Evolutionary conservation across 2,797 vertebrate genomes (phyloP).

Genomic region (Ataeniobius toweri): DNA sequence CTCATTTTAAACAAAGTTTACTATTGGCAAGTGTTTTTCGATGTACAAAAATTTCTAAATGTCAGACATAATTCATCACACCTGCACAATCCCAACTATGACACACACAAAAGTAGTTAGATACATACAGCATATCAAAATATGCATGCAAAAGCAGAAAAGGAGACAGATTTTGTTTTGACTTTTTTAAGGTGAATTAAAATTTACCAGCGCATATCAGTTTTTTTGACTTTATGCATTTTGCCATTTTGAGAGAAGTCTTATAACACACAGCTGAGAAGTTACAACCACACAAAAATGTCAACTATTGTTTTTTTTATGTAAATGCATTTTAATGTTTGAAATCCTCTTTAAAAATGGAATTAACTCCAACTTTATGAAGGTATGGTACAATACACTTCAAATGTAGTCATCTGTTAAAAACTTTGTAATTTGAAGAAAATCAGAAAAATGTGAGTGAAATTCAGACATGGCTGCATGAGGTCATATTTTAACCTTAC

Average conservation of each 20-base stretch:
- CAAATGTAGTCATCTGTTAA: background rate
- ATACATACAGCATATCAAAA: slow-evolving; percentile 63
- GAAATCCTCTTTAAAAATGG: background rate
- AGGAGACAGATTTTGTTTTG: slow-evolving; percentile 21
- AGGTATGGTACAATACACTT: background rate
- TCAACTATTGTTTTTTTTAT: background rate
- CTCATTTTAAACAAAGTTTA: slow-evolving; percentile 27
- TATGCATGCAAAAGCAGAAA: slow-evolving; percentile 49
- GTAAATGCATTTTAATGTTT: background rate
- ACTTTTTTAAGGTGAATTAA: slow-evolving; percentile 34
- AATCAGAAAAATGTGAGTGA: background rate
- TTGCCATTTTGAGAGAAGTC: slow-evolving; percentile 6
- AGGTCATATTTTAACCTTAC: background rate
- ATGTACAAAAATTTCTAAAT: slow-evolving; percentile 67
- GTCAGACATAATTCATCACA: slow-evolving; percentile 47
- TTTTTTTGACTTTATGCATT: background rate
- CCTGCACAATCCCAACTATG: slow-evolving; percentile 67
- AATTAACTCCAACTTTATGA: background rate
- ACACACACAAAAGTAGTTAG: slow-evolving; percentile 66
- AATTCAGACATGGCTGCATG: background rate
- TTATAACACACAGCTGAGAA: background rate
- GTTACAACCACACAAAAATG: background rate
- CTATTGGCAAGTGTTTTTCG: slow-evolving; percentile 12
- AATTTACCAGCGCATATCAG: slow-evolving; percentile 59
- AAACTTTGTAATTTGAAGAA: background rate